phyloP scores from a whole-genome alignment of 2,888 invertebrate species.

The Scaptomyza flava region DNA sequence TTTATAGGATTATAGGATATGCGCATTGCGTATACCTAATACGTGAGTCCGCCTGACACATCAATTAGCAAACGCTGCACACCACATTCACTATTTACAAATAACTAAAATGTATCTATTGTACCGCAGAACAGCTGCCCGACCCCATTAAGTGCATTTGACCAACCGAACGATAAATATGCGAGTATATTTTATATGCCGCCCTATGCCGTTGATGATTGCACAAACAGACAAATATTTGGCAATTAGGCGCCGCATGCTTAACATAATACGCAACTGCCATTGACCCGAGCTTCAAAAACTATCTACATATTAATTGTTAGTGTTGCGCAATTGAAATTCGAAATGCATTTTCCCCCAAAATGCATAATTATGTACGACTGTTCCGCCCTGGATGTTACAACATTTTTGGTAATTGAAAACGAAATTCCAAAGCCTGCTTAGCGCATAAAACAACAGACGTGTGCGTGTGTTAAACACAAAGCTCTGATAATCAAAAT shows the following conservation, averaged over 20 bases:
- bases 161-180: slow-evolving; percentile 25
- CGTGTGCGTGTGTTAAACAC: background rate
- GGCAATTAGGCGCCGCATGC: slow-evolving; percentile 55
- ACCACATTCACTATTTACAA: slow-evolving; percentile 53
- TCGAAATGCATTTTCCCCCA: slow-evolving; percentile 28
- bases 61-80: slow-evolving; percentile 60
- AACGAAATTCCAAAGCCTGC: slow-evolving; percentile 45
- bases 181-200: slow-evolving; percentile 38
- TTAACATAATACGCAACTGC: slow-evolving; percentile 18
- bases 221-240: slow-evolving; percentile 60
- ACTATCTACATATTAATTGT: slow-evolving; percentile 44
- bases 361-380: slow-evolving; percentile 51
- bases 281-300: slow-evolving; percentile 16
- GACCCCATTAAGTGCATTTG: slow-evolving; percentile 11
- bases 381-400: slow-evolving; percentile 5
- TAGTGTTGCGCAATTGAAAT: slow-evolving; percentile 36
- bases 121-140: slow-evolving; percentile 3
- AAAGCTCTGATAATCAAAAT: slow-evolving; percentile 14
- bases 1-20: slow-evolving; percentile 1
- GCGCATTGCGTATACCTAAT: slow-evolving; percentile 53
- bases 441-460: slow-evolving; percentile 22
- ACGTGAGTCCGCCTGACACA: slow-evolving; percentile 27
- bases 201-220: slow-evolving; percentile 52
- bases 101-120: slow-evolving; percentile 45
- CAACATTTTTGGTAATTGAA: slow-evolving; percentile 61